A percentile compares a stretch with the other conserved stretches of the same genome.
These are phyloP conservation scores for Acyrthosiphon pisum DNA, from an alignment of 1,140 invertebrate genomes.

Conservation along the genomic window DNA sequence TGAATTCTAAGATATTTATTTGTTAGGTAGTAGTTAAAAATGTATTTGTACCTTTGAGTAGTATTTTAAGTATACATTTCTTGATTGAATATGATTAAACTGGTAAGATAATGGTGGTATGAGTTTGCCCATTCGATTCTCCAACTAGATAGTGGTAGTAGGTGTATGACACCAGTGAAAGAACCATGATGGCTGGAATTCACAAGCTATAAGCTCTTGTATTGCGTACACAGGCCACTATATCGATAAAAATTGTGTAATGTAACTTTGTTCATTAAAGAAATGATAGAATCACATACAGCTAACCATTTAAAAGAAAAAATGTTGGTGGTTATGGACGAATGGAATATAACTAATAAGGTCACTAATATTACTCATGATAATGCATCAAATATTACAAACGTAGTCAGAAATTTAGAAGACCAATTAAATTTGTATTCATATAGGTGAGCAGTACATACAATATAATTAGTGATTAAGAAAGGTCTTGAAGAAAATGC, in stretches of 20 bases:
- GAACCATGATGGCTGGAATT: not conserved
- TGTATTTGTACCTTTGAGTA: too few species aligned
- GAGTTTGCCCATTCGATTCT: too few species aligned
- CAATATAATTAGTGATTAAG: not conserved
- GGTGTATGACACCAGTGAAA: too few species aligned
- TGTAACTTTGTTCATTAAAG: not conserved
- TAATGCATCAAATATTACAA: not conserved
- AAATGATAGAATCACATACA: not conserved
- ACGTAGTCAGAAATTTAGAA: not conserved
- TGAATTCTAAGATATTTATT: not conserved
- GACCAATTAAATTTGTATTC: not conserved
- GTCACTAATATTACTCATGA: not conserved
- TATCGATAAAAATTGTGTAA: not conserved
- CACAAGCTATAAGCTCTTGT: not conserved
- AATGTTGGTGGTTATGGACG: not conserved
- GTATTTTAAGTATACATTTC: not conserved
- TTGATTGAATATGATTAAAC: too few species aligned
- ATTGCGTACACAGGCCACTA: not conserved
- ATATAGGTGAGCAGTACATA: not conserved
- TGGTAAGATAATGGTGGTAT: too few species aligned
- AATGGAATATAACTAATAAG: not conserved
- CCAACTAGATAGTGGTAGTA: too few species aligned
- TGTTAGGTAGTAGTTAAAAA: not conserved
- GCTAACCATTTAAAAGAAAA: not conserved
- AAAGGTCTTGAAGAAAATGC: not conserved